A percentile compares a stretch with the other conserved stretches of the same genome.
These are phyloP conservation scores for Sinhomidia bicolor DNA, from an alignment of 2,888 invertebrate species.

Conservation along the genomic window DNA sequence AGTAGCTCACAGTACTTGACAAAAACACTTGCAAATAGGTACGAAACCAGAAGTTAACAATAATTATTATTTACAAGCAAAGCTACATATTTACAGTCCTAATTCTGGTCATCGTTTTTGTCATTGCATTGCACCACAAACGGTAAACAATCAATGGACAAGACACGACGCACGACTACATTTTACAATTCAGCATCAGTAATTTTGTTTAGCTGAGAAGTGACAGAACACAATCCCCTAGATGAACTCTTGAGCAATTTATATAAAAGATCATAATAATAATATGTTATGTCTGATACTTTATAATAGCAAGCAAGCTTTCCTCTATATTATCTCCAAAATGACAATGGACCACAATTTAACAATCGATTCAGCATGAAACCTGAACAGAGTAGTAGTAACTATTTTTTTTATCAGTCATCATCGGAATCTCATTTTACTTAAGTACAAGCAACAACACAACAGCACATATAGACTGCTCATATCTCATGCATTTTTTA, in stretches of 20 bases:
- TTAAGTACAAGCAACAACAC: constrained; percentile 44
- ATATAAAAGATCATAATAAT: neutral
- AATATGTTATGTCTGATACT: too few species aligned
- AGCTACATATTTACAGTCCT: too few species aligned
- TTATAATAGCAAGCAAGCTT: neutral
- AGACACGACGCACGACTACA: neutral
- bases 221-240: constrained; percentile 49
- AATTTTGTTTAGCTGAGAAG: constrained; percentile 5
- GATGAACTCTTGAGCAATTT: constrained; percentile 35
- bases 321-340: constrained; percentile 23
- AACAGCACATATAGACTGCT: neutral
- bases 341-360: constrained; percentile 49
- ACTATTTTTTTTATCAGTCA: too few species aligned
- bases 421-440: constrained; percentile 5
- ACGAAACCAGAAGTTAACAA: too few species aligned
- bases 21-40: too few species aligned
- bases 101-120: too few species aligned
- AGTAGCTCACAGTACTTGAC: too few species aligned
- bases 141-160: neutral
- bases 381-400: neutral
- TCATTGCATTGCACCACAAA: constrained; percentile 40
- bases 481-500: constrained; percentile 45
- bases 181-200: neutral
- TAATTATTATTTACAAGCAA: too few species aligned
- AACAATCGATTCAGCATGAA: constrained; percentile 30